Evolutionary conservation across 37 sponge, comb jelly and placozoan species (phyloP), one percentile per base, ranked within the genome.

Genomic region (Ephydatia muelleri): DNA sequence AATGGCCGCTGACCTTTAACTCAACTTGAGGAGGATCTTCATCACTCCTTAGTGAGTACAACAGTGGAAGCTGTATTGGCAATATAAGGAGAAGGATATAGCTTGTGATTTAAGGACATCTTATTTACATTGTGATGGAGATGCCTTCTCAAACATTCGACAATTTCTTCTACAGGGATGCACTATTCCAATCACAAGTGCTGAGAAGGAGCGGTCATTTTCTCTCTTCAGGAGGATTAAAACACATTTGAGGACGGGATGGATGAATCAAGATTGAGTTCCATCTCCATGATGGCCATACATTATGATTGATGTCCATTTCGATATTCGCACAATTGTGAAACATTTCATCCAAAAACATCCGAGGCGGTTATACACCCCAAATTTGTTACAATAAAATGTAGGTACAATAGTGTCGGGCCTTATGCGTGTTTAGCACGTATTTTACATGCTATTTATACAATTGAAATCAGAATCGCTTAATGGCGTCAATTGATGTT

Each of bases 91-190:
- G 12, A 28, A 85, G 5, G n/a, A n/a, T n/a, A n/a, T n/a, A n/a
- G n/a, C n/a, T n/a, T n/a, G n/a, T n/a, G n/a, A 26, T 67, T 30
- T 38, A 14, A 22, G 34, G 34, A 26, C 16, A 69, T 47, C 87
- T 72, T 12, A 37, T 28, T 37, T 83, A 86, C 67, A 31, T 86
- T 14, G 48, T 86, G 22, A 11, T 64, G 78, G 66, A 76, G 73
- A 13, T 57, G 68, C 32, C n/a, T 87, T 73, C 43, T 82, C 82
- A 71, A 87, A 87, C 76, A 81, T 82, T 30, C 88, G 84, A 43
- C 21, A 21, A 36, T 43, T 81, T 2, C 75, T 87, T 43, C 32
- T 82, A 87, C 84, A n/a, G 34, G 88, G 37, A 19, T 87, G 88
- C 49, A 86, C 87, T 39, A 29, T 81, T 26, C 87, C 87, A 5